These are phyloP conservation scores for Stichopus horrens DNA, from an alignment of 53 echinoderm and acorn worm genomes.

Conservation along the genomic window DNA sequence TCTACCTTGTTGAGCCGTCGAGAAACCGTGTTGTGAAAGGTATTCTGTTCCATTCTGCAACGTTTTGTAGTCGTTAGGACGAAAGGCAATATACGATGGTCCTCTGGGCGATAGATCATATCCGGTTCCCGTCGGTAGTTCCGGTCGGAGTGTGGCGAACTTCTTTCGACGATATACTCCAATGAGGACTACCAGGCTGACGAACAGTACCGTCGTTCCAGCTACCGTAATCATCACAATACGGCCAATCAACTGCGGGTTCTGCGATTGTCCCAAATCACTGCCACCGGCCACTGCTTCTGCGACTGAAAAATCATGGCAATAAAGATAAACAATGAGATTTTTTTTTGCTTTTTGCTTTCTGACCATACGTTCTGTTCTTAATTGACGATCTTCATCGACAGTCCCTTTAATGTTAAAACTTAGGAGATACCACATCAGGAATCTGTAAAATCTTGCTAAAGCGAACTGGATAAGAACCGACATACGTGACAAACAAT, in stretches of 20 bases:
- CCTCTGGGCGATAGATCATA: not conserved
- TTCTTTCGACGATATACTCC: conserved; percentile 20
- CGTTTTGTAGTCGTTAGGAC: conserved; percentile 5
- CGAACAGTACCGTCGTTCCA: conserved; percentile 10
- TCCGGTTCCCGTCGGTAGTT: not conserved
- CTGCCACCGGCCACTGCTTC: conserved; percentile 21
- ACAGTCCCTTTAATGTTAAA: too few species aligned
- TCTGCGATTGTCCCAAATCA: not conserved
- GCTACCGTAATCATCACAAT: not conserved
- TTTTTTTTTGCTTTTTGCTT: too few species aligned
- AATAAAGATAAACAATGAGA: too few species aligned
- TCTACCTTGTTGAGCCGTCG: not conserved
- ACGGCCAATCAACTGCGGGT: not conserved
- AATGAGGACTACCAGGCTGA: conserved; percentile 24
- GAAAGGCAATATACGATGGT: conserved; percentile 9
- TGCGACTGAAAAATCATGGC: conserved; percentile 12
- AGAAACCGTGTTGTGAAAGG: not conserved
- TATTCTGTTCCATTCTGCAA: not conserved
- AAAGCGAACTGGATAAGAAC: too few species aligned
- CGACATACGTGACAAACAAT: too few species aligned
- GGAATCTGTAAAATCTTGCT: too few species aligned
- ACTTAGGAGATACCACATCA: too few species aligned
- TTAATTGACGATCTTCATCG: too few species aligned
- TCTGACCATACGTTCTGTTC: too few species aligned
- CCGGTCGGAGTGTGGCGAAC: not conserved